Conservation (phyloP, 1,140 invertebrate species). For the Centruroides sculpturatus region DNA sequence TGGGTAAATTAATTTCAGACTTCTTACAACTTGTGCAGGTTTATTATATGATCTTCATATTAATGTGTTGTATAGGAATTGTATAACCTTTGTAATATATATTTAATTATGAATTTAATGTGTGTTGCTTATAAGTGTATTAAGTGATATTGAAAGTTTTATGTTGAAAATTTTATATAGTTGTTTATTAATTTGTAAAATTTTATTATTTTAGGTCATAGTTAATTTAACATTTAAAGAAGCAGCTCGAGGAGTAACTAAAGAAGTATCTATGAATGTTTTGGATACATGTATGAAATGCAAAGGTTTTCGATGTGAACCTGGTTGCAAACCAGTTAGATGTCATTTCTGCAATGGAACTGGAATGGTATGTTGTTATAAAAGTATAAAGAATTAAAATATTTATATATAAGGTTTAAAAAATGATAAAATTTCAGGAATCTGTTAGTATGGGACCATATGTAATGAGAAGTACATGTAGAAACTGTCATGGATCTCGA, state of each 20-base stretch:
- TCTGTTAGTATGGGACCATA: conserved; percentile 58
- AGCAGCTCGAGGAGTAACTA: conserved; percentile 89
- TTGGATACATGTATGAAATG: conserved; percentile 87
- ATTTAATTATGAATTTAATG: no score
- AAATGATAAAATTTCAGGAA: conserved; percentile 31
- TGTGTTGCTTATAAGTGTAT: no score
- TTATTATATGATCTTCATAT: no score
- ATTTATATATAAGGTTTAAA: no score
- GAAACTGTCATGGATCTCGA: conserved; percentile 76
- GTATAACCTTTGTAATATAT: no score
- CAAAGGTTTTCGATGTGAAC: conserved; percentile 62
- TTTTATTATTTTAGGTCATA: conserved; percentile 41
- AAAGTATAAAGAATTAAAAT: no score
- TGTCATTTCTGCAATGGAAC: conserved; percentile 95
- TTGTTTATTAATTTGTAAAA: neutral
- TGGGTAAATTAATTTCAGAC: no score
- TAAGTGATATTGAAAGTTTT: no score
- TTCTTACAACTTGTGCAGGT: no score
- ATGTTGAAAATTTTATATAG: no score
- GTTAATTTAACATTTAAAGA: conserved; percentile 88
- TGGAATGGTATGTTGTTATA: conserved; percentile 50
- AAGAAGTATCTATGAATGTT: conserved; percentile 81
- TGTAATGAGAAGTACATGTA: conserved; percentile 91
- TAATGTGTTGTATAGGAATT: no score
- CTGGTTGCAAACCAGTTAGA: conserved; percentile 66